Base-by-base conservation (phyloP, 2,888 invertebrate genomes). In the Leptinotarsa haldemani region DNA sequence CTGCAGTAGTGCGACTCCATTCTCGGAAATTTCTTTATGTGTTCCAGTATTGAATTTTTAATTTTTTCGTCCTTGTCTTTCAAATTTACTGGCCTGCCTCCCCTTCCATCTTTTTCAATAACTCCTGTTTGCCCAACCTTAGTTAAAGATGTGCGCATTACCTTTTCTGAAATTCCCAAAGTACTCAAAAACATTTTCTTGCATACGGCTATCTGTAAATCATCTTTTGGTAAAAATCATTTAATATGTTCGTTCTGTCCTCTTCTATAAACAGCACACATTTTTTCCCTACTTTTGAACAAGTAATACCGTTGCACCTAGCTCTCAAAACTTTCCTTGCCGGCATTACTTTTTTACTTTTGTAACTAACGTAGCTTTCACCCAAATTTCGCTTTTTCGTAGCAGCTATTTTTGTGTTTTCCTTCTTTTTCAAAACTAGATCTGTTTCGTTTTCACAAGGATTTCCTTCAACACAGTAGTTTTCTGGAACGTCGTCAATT, bases 1-100 rank as follows among this genome's bases (percentile, higher is more conserved):
- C 66, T 71, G 56, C 66, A 18, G 61, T 70, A 67, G 30, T 30
- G 70, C 46, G 61, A 65, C 69, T 69, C 72, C 76, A 65, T 74
- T 73, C 63, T 52, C 56, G 63, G 67, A 53, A 71, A 58, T 68
- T 68, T 20, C 46, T 40, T 15, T 16, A 48, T 70, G 53, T 68
- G 68, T 53, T 68, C 56, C 30, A 25, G n/a, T 53, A 56, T 68
- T 22, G n/a, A 65, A 13, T 68, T 18, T n/a, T n/a, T 56, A 48
- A 47, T 70, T 22, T 15, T 16, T 64, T 61, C 48, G 18, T 70
- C 40, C 18, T 16, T 53, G n/a, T n/a, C 15, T 22, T 25, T 61
- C 22, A 18, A 47, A 53, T 71, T 22, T 20, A 50, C 22, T 16
- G 20, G 15, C 13, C 30, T 69, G 15, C 47, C 20, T n/a, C 53